A percentile compares a stretch with the other conserved stretches of the same genome.
Evolutionary conservation across 2,888 invertebrate genomes (phyloP).

Genomic region (Aproaerema taeniolella): DNA sequence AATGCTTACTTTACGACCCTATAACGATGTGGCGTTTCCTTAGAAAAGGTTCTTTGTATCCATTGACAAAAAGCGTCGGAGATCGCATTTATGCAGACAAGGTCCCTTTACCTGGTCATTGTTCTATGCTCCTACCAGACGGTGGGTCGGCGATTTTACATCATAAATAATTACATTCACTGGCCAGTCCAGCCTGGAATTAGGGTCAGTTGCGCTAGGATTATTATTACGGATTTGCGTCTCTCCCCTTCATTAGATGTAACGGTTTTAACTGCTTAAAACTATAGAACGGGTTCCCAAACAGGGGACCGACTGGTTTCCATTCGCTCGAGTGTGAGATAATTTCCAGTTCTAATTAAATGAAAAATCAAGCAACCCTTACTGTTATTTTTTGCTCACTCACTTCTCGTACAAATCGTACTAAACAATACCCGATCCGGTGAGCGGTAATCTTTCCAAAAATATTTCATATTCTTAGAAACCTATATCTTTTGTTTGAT

Average conservation of each 20-base stretch:
- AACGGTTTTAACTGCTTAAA: conserved; percentile 76
- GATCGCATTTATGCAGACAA: conserved; percentile 68
- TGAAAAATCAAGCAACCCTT: conserved; percentile 30
- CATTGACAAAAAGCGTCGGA: conserved; percentile 71
- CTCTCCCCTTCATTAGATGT: conserved; percentile 75
- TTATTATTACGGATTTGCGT: conserved; percentile 69
- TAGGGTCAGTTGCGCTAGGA: conserved; percentile 68
- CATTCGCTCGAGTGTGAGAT: conserved; percentile 60
- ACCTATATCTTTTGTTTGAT: conserved; percentile 19
- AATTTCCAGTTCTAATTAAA: conserved; percentile 61
- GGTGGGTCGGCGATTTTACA: conserved; percentile 61
- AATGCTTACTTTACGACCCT: conserved; percentile 71
- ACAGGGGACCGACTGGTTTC: conserved; percentile 66
- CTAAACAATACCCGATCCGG: conserved; percentile 2
- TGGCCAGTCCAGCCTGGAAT: conserved; percentile 47
- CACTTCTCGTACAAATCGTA: background rate
- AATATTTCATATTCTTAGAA: conserved; percentile 15
- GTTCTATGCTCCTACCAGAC: conserved; percentile 68
- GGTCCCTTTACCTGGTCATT: conserved; percentile 69
- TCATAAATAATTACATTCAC: conserved; percentile 71
- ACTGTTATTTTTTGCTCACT: conserved; percentile 7
- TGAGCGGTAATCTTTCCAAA: conserved; percentile 12
- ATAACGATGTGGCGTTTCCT: conserved; percentile 76
- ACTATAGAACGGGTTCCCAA: conserved; percentile 70
- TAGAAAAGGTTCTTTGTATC: conserved; percentile 73